Conservation (phyloP, 2,113 vertebrate genomes). For the Siphamia tubifer region DNA sequence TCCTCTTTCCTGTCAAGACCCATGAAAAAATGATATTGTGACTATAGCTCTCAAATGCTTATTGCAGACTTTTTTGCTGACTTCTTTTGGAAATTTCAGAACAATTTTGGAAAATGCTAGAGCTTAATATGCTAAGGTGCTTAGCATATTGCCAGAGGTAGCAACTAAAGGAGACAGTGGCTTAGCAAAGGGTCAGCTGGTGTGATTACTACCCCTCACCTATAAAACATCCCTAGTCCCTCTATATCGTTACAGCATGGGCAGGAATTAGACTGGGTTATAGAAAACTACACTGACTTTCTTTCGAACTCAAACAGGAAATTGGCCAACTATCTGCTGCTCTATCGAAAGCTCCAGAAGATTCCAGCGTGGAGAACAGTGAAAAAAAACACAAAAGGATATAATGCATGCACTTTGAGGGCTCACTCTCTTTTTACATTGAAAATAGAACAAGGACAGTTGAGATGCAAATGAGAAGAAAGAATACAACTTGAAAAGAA, state of each 20-base stretch:
- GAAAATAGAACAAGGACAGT: slow-evolving; percentile 36
- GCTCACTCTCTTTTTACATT: slow-evolving; percentile 34
- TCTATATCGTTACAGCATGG: slow-evolving; percentile 5
- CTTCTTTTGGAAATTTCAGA: too few species aligned
- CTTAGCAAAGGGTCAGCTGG: too few species aligned
- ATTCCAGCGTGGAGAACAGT: not conserved
- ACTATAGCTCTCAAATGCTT: too few species aligned
- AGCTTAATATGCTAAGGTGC: too few species aligned
- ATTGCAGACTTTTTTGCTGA: too few species aligned
- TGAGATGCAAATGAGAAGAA: not conserved
- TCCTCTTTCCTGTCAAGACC: too few species aligned
- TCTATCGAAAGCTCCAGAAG: not conserved
- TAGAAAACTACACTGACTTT: slow-evolving; percentile 27
- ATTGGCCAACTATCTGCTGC: not conserved
- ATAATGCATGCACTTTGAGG: slow-evolving; percentile 38
- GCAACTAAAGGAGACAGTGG: too few species aligned
- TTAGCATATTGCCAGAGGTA: too few species aligned
- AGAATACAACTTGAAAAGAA: slow-evolving; percentile 5
- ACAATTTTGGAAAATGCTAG: too few species aligned
- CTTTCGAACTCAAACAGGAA: slow-evolving; percentile 10
- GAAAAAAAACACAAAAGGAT: slow-evolving; percentile 18
- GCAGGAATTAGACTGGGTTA: slow-evolving; percentile 10
- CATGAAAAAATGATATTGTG: too few species aligned
- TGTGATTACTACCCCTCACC: too few species aligned
- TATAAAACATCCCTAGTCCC: too few species aligned